Evolutionary conservation across 2,113 vertebrate genomes (phyloP).

Genomic region (Callorhinus ursinus): DNA sequence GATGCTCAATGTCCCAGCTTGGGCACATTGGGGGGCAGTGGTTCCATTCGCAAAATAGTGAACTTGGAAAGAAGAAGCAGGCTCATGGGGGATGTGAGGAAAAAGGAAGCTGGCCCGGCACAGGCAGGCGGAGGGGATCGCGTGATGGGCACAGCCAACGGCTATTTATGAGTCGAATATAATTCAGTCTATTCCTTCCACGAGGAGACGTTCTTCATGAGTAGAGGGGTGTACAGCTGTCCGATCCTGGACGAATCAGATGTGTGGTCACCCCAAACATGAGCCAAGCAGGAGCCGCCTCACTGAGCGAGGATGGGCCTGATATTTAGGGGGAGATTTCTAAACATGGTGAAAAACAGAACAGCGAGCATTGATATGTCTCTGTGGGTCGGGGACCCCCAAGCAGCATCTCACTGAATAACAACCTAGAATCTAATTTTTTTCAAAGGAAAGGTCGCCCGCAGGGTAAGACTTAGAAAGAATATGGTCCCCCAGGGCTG

Average conservation of each 20-base stretch:
- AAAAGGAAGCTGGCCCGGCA: too few species aligned
- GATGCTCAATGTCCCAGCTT: accelerated
- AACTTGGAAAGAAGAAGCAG: neutral
- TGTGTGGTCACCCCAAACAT: accelerated
- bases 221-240: too few species aligned
- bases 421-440: neutral
- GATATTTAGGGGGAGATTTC: neutral
- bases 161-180: accelerated
- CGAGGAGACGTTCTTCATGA: neutral
- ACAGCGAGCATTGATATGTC: accelerated
- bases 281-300: neutral
- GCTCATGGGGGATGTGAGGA: neutral
- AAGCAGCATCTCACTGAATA: neutral
- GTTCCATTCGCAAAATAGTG: too few species aligned
- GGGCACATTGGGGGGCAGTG: neutral
- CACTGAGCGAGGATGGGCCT: too few species aligned
- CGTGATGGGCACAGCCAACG: neutral
- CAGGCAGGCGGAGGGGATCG: accelerated
- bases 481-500: accelerated
- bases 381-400: too few species aligned
- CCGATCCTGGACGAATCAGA: neutral
- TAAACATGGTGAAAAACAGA: neutral
- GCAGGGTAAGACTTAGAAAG: too few species aligned
- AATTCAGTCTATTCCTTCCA: neutral
- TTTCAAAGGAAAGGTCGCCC: neutral